These are phyloP conservation scores for Laodelphax striatellus DNA, from an alignment of 1,140 invertebrate species.

Conservation along the genomic window DNA sequence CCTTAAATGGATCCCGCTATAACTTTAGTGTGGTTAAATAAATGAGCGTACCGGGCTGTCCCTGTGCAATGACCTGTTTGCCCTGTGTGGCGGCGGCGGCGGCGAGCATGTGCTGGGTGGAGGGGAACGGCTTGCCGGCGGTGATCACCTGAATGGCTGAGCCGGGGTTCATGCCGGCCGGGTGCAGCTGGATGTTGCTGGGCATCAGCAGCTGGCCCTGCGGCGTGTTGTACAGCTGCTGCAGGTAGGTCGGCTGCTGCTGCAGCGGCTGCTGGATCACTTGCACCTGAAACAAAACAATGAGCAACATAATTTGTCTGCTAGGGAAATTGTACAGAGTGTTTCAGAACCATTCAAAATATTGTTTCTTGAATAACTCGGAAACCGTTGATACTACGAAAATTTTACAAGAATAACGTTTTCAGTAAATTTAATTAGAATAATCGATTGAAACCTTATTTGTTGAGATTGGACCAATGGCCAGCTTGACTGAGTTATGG, in stretches of 20 bases:
- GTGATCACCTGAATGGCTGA: slow-evolving; percentile 35
- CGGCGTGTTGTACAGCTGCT: slow-evolving; percentile 38
- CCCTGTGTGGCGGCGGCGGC: slow-evolving; percentile 43
- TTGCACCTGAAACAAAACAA: slow-evolving; percentile 42
- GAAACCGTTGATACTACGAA: too few species aligned
- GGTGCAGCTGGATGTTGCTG: slow-evolving; percentile 35
- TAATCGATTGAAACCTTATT: too few species aligned
- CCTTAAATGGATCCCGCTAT: too few species aligned
- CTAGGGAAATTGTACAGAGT: too few species aligned
- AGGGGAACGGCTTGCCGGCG: slow-evolving; percentile 68
- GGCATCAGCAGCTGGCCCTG: slow-evolving; percentile 38
- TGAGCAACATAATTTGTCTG: too few species aligned
- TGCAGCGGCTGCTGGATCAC: slow-evolving; percentile 40
- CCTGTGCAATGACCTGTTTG: slow-evolving; percentile 31
- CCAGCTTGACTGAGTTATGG: too few species aligned
- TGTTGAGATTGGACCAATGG: too few species aligned
- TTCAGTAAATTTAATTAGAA: too few species aligned
- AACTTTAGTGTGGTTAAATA: too few species aligned
- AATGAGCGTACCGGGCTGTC: slow-evolving; percentile 20
- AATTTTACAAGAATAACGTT: too few species aligned
- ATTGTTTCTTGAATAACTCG: too few species aligned
- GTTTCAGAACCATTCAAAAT: too few species aligned
- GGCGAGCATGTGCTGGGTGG: slow-evolving; percentile 65
- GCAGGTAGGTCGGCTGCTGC: slow-evolving; percentile 37
- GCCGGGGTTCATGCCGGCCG: slow-evolving; percentile 32